Evolutionary conservation across 2,888 invertebrate species (phyloP).

Genomic region (Rhynchonema sp.): DNA sequence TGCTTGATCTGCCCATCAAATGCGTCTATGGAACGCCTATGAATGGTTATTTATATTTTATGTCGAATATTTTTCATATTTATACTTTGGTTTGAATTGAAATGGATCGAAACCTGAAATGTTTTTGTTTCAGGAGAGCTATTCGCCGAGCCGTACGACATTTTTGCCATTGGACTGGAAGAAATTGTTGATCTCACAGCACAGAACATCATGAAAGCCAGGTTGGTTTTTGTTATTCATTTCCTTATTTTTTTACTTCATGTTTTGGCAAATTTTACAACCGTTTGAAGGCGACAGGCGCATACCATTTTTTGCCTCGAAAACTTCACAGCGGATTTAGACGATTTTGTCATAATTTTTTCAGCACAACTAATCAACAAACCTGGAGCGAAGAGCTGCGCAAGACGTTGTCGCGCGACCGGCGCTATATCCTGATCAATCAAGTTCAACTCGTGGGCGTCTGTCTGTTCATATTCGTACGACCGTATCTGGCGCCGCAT

Average conservation of each 20-base stretch:
- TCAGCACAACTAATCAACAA: conserved; percentile 67
- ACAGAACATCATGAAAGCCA: conserved; percentile 86
- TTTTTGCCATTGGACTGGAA: conserved; percentile 93
- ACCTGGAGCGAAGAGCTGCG: conserved; percentile 68
- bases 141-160: conserved; percentile 43
- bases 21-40: neutral
- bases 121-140: neutral
- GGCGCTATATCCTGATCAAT: conserved; percentile 67
- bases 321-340: neutral
- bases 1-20: conserved; percentile 13
- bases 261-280: no score
- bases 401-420: conserved; percentile 57
- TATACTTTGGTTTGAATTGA: neutral
- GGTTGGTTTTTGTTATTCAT: conserved; percentile 29
- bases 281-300: no score
- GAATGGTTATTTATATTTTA: neutral
- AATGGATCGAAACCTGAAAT: neutral
- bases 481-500: conserved; percentile 65
- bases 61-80: neutral
- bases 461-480: conserved; percentile 78
- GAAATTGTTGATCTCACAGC: conserved; percentile 98
- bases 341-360: conserved; percentile 10
- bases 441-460: conserved; percentile 92
- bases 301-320: neutral
- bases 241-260: neutral